phyloP scores from a whole-genome alignment of 2,888 invertebrate species.

The Lasioglossum leucozonium region DNA sequence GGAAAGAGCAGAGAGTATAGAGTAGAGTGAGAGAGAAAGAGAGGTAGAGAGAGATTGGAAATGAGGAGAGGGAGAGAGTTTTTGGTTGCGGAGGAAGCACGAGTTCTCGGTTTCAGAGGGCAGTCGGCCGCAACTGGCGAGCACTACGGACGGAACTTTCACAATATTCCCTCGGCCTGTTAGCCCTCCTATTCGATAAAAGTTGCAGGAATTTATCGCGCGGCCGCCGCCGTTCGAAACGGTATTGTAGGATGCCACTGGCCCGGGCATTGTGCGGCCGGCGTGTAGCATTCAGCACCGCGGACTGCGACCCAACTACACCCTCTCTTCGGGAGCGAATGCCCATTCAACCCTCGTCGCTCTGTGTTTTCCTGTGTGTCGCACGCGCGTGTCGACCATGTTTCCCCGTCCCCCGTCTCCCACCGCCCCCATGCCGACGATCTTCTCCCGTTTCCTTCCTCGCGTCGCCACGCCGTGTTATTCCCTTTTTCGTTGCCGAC shows the following conservation, averaged over 20 bases:
- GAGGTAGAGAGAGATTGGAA: background rate
- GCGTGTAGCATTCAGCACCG: constrained; percentile 63
- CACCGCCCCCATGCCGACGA: background rate
- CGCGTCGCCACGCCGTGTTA: constrained; percentile 31
- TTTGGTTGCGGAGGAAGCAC: constrained; percentile 25
- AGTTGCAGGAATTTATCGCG: constrained; percentile 80
- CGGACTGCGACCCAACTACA: constrained; percentile 48
- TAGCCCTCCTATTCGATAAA: constrained; percentile 77
- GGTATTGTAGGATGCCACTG: constrained; percentile 73
- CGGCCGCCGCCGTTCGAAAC: constrained; percentile 71
- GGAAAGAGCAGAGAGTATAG: background rate
- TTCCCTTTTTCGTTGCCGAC: constrained; percentile 3
- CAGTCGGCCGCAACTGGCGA: constrained; percentile 56
- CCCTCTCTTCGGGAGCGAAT: constrained; percentile 42
- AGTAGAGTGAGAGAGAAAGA: constrained; percentile 6
- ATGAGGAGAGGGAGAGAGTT: constrained; percentile 20
- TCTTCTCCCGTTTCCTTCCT: constrained; percentile 1
- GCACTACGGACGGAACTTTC: constrained; percentile 69
- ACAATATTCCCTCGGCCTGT: constrained; percentile 76
- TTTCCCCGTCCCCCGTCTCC: no score
- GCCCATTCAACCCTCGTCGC: constrained; percentile 67
- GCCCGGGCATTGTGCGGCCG: constrained; percentile 71
- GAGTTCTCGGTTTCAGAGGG: constrained; percentile 57
- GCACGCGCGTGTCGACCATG: constrained; percentile 16
- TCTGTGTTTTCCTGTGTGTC: constrained; percentile 64